Conservation (phyloP, 1,140 invertebrate species). For the Conus betulinus region DNA sequence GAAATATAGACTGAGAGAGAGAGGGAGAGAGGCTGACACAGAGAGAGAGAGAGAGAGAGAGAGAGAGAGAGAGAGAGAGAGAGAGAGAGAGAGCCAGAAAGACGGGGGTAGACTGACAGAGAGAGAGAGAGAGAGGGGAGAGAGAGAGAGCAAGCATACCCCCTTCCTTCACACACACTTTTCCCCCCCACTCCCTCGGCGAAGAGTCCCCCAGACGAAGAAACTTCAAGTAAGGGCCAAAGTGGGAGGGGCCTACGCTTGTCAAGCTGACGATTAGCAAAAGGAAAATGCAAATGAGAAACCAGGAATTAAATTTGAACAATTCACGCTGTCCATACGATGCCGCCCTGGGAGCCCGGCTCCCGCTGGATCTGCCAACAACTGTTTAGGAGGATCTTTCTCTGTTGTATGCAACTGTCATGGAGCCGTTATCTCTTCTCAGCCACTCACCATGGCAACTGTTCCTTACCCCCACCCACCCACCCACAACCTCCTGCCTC, state of each 20-base stretch:
- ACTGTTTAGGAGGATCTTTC: background rate
- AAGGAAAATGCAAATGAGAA: background rate
- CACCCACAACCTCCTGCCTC: background rate
- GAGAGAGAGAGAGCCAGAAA: too few species aligned
- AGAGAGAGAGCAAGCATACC: too few species aligned
- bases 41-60: too few species aligned
- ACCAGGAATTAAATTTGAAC: background rate
- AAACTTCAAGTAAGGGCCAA: background rate
- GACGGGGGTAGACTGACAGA: too few species aligned
- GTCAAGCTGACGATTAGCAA: background rate
- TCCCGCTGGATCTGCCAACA: too few species aligned
- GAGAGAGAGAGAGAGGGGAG: too few species aligned
- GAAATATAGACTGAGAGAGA: too few species aligned
- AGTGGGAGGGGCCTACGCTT: background rate
- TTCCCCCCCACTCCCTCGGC: too few species aligned
- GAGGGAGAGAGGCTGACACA: too few species aligned
- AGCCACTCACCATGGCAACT: conserved; percentile 22
- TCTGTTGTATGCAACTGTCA: background rate
- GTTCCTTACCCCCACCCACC: background rate
- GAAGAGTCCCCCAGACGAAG: background rate
- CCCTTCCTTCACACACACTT: too few species aligned
- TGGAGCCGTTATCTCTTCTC: background rate
- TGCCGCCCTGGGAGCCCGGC: background rate
- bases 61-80: too few species aligned
- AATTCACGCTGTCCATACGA: background rate